phyloP scores from a whole-genome alignment of 2,797 vertebrate genomes.

The Takifugu rubripes region DNA sequence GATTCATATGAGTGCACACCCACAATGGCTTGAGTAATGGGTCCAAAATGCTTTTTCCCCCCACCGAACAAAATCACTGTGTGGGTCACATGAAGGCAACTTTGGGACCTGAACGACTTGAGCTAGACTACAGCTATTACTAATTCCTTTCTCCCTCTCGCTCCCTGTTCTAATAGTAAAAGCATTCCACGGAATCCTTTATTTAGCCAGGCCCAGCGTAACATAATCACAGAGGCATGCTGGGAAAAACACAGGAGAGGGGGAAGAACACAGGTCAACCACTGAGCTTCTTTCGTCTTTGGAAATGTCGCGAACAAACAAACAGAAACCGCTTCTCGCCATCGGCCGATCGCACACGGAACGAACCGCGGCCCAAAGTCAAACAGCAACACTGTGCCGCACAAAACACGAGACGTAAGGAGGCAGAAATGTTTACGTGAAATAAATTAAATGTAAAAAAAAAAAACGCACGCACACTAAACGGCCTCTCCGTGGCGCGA shows the following conservation, averaged over 20 bases:
- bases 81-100: conserved; percentile 56
- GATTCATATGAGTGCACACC: conserved; percentile 68
- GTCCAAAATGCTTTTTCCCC: conserved; percentile 54
- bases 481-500: conserved; percentile 29
- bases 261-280: conserved; percentile 57
- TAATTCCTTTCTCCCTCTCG: conserved; percentile 41
- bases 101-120: conserved; percentile 56
- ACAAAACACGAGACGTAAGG: not conserved
- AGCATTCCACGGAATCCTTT: conserved; percentile 37
- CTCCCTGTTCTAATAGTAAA: conserved; percentile 47
- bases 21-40: conserved; percentile 69
- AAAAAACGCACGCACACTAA: conserved; percentile 34
- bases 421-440: conserved; percentile 10
- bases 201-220: conserved; percentile 35
- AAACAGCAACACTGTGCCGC: conserved; percentile 14
- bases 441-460: too few species aligned
- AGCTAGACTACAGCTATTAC: conserved; percentile 52
- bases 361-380: conserved; percentile 43
- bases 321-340: conserved; percentile 34
- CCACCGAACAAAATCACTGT: conserved; percentile 60
- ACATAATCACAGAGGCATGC: conserved; percentile 19
- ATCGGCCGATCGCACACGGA: conserved; percentile 35
- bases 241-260: conserved; percentile 26
- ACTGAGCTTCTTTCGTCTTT: conserved; percentile 62
- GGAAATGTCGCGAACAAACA: conserved; percentile 53